These are phyloP conservation scores for Pollimyrus isidori DNA, from an alignment of 2,113 vertebrate species.

Conservation along the genomic window DNA sequence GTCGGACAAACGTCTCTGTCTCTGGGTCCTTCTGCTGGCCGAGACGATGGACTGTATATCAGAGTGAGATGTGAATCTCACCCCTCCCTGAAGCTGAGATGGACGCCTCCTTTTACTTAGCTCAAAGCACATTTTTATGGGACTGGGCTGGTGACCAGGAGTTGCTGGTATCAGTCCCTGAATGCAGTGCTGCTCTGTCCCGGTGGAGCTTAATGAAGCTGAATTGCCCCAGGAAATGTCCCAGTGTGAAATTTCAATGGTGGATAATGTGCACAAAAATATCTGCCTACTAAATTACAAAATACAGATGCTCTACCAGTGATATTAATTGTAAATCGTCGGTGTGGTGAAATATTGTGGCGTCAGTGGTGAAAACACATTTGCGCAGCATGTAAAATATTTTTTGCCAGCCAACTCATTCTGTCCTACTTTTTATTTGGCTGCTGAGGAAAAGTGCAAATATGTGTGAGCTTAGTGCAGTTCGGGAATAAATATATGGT, in stretches of 20 bases:
- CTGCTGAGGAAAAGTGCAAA: background rate
- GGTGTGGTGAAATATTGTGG: background rate
- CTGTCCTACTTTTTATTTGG: background rate
- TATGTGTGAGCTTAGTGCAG: background rate
- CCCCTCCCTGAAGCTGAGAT: background rate
- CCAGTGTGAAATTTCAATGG: background rate
- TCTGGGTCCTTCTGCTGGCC: background rate
- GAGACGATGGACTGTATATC: background rate
- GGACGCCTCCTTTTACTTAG: background rate
- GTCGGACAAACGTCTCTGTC: background rate
- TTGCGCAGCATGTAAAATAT: background rate
- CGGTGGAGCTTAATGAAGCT: background rate
- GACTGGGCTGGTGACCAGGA: background rate
- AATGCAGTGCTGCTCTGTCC: background rate
- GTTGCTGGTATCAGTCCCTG: background rate
- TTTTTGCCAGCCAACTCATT: background rate
- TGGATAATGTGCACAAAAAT: background rate
- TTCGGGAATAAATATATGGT: background rate
- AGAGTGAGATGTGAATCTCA: background rate
- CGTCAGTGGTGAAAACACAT: background rate
- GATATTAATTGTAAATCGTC: background rate
- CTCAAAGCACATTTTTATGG: background rate
- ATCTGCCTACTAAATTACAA: background rate
- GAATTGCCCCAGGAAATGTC: background rate
- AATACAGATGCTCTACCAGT: background rate